These are phyloP conservation scores for Drosophila gunungcola DNA, from an alignment of 1,140 invertebrate genomes.

Conservation along the genomic window DNA sequence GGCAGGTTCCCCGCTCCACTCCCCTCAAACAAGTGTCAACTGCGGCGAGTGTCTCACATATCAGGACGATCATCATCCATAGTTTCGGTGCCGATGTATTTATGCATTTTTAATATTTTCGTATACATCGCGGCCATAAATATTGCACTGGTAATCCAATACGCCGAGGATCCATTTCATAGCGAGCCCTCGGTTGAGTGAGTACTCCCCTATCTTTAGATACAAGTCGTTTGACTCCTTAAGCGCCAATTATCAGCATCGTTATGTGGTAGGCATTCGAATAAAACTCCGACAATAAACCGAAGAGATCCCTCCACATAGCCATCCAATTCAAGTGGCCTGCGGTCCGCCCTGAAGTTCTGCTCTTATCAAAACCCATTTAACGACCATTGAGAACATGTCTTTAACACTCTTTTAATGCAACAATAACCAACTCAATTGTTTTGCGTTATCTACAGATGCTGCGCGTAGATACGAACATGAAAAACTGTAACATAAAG, in stretches of 20 bases:
- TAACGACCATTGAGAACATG: slow-evolving; percentile 45
- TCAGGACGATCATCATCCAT: slow-evolving; percentile 37
- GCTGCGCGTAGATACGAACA: background rate
- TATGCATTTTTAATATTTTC: slow-evolving; percentile 79
- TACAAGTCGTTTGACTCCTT: slow-evolving; percentile 39
- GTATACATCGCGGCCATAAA: slow-evolving; percentile 29
- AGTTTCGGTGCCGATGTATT: slow-evolving; percentile 59
- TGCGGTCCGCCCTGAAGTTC: slow-evolving; percentile 36
- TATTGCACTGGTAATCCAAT: slow-evolving; percentile 53
- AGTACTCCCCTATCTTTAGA: slow-evolving; percentile 11
- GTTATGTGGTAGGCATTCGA: slow-evolving; percentile 71
- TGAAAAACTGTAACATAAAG: background rate
- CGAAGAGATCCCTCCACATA: slow-evolving; percentile 3
- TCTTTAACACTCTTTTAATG: slow-evolving; percentile 67
- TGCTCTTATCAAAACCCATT: slow-evolving; percentile 56
- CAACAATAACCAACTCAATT: slow-evolving; percentile 33
- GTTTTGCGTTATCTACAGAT: slow-evolving; percentile 17
- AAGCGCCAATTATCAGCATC: slow-evolving; percentile 66
- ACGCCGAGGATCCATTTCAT: slow-evolving; percentile 43
- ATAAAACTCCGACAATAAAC: slow-evolving; percentile 45
- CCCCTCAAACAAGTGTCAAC: slow-evolving; percentile 58
- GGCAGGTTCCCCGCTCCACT: slow-evolving; percentile 3
- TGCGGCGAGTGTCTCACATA: slow-evolving; percentile 62
- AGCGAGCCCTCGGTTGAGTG: slow-evolving; percentile 19
- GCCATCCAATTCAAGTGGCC: slow-evolving; percentile 57